A percentile compares a stretch with the other conserved stretches of the same genome.
phyloP scores from a whole-genome alignment of 2,888 invertebrate genomes.

The Galeopsomyia nigrocyanea region DNA sequence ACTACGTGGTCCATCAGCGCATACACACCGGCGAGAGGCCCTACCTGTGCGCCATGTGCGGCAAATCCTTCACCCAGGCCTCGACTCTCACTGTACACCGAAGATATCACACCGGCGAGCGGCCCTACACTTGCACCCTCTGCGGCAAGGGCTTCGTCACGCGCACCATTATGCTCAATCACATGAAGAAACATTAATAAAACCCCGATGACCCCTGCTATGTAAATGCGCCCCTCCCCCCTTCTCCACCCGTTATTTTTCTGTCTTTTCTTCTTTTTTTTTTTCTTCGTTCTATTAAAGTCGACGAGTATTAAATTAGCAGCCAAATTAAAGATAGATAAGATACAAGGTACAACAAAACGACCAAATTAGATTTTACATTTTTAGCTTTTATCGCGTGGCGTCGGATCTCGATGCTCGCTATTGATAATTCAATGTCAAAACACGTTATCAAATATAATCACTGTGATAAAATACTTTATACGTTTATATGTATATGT shows the following conservation, averaged over 20 bases:
- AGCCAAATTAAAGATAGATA: slow-evolving; percentile 43
- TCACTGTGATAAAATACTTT: slow-evolving; percentile 48
- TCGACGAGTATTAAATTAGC: slow-evolving; percentile 4
- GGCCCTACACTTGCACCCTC: slow-evolving; percentile 66
- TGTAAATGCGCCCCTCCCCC: too few relatives aligned
- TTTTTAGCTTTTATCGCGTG: neutral
- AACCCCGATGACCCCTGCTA: too few relatives aligned
- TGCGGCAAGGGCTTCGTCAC: slow-evolving; percentile 68
- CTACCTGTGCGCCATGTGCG: slow-evolving; percentile 69
- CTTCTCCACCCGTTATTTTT: too few relatives aligned
- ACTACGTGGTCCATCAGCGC: slow-evolving; percentile 67
- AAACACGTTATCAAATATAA: slow-evolving; percentile 37
- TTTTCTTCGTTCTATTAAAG: too few relatives aligned
- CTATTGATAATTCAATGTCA: slow-evolving; percentile 21
- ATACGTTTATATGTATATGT: slow-evolving; percentile 28
- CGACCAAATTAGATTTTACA: slow-evolving; percentile 23
- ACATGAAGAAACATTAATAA: slow-evolving; percentile 67
- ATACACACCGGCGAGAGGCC: slow-evolving; percentile 70
- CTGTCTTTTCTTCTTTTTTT: too few relatives aligned
- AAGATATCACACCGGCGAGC: slow-evolving; percentile 66
- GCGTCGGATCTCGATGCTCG: slow-evolving; percentile 41
- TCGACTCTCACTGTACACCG: slow-evolving; percentile 66
- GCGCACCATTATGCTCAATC: slow-evolving; percentile 68
- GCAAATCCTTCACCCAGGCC: slow-evolving; percentile 67
- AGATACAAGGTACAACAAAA: slow-evolving; percentile 44